Evolutionary conservation across 2,797 vertebrate genomes (phyloP).

Genomic region (Knipowitschia caucasica): DNA sequence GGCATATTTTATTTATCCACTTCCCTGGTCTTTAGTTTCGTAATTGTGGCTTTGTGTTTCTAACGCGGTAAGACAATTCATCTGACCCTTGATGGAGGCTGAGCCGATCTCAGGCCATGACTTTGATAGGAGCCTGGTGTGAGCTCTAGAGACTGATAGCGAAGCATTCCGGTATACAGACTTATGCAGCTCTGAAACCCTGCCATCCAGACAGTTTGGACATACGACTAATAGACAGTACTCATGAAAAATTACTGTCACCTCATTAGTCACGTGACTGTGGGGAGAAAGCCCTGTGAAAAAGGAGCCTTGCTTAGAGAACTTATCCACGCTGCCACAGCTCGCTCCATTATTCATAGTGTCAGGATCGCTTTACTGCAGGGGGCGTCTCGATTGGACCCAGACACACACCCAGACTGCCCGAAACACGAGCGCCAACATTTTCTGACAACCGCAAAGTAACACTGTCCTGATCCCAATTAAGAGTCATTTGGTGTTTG

Average conservation of each 20-base stretch:
- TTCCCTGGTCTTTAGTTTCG: conserved; percentile 71
- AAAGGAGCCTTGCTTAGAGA: conserved; percentile 80
- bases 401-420: conserved; percentile 41
- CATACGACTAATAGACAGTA: conserved; percentile 58
- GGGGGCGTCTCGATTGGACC: conserved; percentile 75
- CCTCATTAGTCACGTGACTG: conserved; percentile 71
- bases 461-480: conserved; percentile 17
- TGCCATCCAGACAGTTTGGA: conserved; percentile 44
- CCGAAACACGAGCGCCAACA: conserved; percentile 15
- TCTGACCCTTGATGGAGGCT: conserved; percentile 69
- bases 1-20: conserved; percentile 89
- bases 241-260: conserved; percentile 87
- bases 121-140: conserved; percentile 20
- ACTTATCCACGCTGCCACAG: conserved; percentile 78
- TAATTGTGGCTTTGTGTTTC: conserved; percentile 75
- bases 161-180: conserved; percentile 10
- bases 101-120: conserved; percentile 41
- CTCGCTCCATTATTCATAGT: conserved; percentile 91
- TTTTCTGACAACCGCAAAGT: conserved; percentile 15
- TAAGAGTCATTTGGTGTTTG: neutral
- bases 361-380: conserved; percentile 88
- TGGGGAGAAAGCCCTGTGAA: conserved; percentile 81
- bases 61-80: conserved; percentile 76
- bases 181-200: conserved; percentile 32
- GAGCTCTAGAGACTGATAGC: conserved; percentile 42